Percentiles rank a stretch among this genome's conserved stretches.
These are phyloP conservation scores for Furnarius figulus DNA, from an alignment of 2,113 vertebrate genomes.

Conservation along the genomic window DNA sequence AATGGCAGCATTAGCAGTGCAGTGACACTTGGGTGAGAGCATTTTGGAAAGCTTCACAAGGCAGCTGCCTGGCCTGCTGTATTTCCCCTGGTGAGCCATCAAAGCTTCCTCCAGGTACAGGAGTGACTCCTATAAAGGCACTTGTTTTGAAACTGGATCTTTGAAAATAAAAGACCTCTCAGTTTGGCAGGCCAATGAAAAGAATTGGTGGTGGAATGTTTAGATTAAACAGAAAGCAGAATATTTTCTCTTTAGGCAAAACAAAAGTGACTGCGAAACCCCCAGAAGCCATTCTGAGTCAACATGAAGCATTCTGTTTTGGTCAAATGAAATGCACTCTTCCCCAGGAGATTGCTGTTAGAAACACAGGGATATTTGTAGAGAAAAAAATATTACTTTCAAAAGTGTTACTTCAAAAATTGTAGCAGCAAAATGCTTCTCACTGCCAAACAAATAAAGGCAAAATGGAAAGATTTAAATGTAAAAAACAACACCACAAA, in stretches of 20 bases:
- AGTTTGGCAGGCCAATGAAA: slow-evolving; percentile 9
- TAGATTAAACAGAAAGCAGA: slow-evolving; percentile 39
- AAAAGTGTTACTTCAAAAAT: neutral
- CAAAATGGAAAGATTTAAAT: neutral
- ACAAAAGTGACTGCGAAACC: slow-evolving; percentile 34
- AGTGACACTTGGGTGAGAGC: neutral
- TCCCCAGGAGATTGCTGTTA: slow-evolving; percentile 7
- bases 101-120: neutral
- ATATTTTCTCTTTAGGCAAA: slow-evolving; percentile 60
- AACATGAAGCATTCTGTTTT: slow-evolving; percentile 41
- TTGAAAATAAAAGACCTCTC: slow-evolving; percentile 26
- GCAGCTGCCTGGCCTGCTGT: neutral
- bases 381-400: neutral
- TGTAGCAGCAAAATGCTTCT: neutral
- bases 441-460: neutral
- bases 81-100: neutral
- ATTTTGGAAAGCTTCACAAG: neutral
- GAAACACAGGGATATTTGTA: neutral
- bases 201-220: slow-evolving; percentile 16
- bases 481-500: neutral
- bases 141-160: neutral
- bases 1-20: neutral
- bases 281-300: slow-evolving; percentile 44
- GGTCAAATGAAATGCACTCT: slow-evolving; percentile 52
- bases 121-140: neutral